Evolutionary conservation across 1,140 invertebrate genomes (phyloP), one percentile per base, ranked within the genome.

Genomic region (Achroia grisella): DNA sequence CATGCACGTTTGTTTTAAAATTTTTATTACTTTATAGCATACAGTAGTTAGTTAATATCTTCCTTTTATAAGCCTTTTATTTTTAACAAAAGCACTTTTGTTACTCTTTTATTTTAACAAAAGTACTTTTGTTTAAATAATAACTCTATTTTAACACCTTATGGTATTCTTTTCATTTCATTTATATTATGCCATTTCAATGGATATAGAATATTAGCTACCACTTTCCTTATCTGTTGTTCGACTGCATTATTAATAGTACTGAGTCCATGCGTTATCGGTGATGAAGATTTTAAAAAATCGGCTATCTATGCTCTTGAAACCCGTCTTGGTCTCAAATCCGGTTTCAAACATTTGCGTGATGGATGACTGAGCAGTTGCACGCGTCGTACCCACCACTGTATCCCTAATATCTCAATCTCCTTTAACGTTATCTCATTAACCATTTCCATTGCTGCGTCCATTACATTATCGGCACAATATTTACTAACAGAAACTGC

Each of bases 301-400:
- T 70, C 52, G 53, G 56, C 62, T 65, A 62, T 63, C 62, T 65
- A 62, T 63, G 40, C 58, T 59, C 50, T 56, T 44, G 37, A 46
- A 71, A 71, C 68, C 58, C 41, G 71, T 56, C 69, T 47, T 44
- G 49, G 39, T 15, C 28, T 42, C 17, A 49, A 70, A 78, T 76
- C 77, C 77, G 77, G 77, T 81, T 81, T 40, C 17, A 43, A 69
- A 62, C 76, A 69, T 81, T 78, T 60, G 72, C 72, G 74, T 81
- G 74, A 78, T 75, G 77, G 68, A 77, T 78, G 71, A 71, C 65
- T 64, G 64, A 48, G 49, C 59, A 62, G 56, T 62, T 65, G 71
- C 71, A 70, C 63, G 67, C 64, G 61, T 55, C 28, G 47, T 51
- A 30, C n/a, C 36, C 36, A 53, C 50, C 36, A 39, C 39, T 12